Conservation (phyloP, 1,140 invertebrate species). For the Atopsyche davidsoni region DNA sequence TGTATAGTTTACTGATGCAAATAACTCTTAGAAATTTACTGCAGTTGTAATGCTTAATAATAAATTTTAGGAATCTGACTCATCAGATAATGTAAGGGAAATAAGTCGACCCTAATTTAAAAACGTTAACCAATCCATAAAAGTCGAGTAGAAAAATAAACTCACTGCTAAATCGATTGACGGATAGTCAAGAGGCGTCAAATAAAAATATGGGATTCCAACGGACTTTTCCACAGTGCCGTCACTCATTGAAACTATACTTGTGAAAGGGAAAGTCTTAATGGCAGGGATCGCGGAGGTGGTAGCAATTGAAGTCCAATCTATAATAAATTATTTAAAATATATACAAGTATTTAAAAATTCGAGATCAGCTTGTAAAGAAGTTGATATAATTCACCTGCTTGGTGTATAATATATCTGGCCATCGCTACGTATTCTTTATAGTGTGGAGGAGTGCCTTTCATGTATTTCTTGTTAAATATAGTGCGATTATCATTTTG, state of each 20-base stretch:
- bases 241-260: conserved; percentile 69
- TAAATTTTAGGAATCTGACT: no score
- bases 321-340: conserved; percentile 37
- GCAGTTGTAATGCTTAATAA: no score
- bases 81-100: no score
- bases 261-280: conserved; percentile 64
- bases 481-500: no score
- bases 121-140: no score
- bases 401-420: conserved; percentile 23
- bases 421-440: conserved; percentile 25
- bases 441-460: conserved; percentile 19
- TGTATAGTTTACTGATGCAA: no score
- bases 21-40: no score
- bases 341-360: neutral
- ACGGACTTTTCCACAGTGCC: conserved; percentile 60
- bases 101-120: no score
- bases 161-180: conserved; percentile 33
- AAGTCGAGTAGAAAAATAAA: no score
- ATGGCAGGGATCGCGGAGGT: conserved; percentile 59
- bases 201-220: conserved; percentile 70
- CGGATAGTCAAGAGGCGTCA: conserved; percentile 69
- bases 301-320: conserved; percentile 69
- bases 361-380: no score
- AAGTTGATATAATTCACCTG: conserved; percentile 18
- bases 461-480: neutral